Evolutionary conservation across 1,140 invertebrate genomes (phyloP), one percentile per base, ranked within the genome.

Genomic region (Episyrphus balteatus): DNA sequence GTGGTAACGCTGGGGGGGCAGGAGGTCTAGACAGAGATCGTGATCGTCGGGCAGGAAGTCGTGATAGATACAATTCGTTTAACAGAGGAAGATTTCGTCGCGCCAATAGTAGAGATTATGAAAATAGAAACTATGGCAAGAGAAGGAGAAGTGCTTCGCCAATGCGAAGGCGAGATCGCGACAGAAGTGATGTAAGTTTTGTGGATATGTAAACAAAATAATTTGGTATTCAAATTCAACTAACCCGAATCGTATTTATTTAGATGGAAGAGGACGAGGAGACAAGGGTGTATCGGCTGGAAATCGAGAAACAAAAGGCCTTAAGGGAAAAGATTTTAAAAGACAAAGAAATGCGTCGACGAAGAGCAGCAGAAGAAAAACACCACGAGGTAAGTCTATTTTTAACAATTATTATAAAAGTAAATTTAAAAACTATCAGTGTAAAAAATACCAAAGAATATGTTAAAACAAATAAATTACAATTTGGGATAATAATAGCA

Each of bases 281-380:
- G 58, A 79, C 77, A 54, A 68, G 70, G 41, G 75, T 74, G 19
- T 80, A 81, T 54, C 67, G 76, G n/a, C 67, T 74, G 47, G 76
- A 79, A 57, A 79, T 82, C 53, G 79, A 81, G 56, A 77, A 81
- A 56, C 79, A 82, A 52, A 80, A 79, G 56, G 70, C 72, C 8
- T 49, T 78, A 40, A 68, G 79, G 11, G 79, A 81, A 53, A 72
- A 75, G 54, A 65, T 81, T 3, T 53, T 80, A 37, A 68, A 73
- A 5, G 73, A 76, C 56, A 82, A 82, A 55, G 79, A 82, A 61
- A 72, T 77, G 55, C 70, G 77, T 47, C 63, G 79, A 45, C 73
- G 77, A 55, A 68, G 75, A 51, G 76, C 76, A 6, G 75, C 75
- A 32, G 66, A 68, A 55, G 65, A 66, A 50, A 66, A 68, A 47